Evolutionary conservation across 2,113 vertebrate species (phyloP), one percentile per base, ranked within the genome.

Genomic region (Lutjanus erythropterus): DNA sequence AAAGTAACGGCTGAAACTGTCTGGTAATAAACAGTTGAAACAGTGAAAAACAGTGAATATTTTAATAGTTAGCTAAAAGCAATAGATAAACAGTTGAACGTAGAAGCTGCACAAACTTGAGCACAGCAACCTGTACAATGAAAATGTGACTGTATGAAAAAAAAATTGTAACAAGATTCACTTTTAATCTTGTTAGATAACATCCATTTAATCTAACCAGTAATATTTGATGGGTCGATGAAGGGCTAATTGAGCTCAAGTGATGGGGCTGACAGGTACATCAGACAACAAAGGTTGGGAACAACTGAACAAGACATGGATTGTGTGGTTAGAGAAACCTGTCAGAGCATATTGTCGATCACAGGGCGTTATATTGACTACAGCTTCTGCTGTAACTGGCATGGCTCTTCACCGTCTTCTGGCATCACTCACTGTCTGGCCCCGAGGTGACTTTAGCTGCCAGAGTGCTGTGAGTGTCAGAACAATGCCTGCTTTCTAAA

Each of bases 401-500:
- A 44, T 46, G 67, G 64, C 72, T 78, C 64, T 50, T 86, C 62
- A 23, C 64, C 23, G 60, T 87, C 79, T 87, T 78, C 67, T 71
- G 81, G 85, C 90, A 86, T 90, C 86, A 78, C 62, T 90, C 91
- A 79, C 68, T 80, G 86, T 80, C 58, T 42, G 9, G 68, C 74
- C 74, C 85, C 11, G 52, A 88, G 86, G 88, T 89, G 90, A 92
- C 90, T 90, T 92, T 86, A 72, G 55, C 91, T 91, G 90, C 83
- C 90, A 91, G 14, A 50, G 56, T 10, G 44, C 71, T 60, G 71
- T 49, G 59, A 78, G 78, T 55, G 42, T 83, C 71, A 52, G 71
- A 87, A 86, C 85, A 70, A 86, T 82, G 77, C 21, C 53, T 65
- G 39, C 41, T 86, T 75, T 81, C 86, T 77, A 39, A 87, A 87